Conservation (phyloP, 2,888 invertebrate species). For the Hecatera dysodea region DNA sequence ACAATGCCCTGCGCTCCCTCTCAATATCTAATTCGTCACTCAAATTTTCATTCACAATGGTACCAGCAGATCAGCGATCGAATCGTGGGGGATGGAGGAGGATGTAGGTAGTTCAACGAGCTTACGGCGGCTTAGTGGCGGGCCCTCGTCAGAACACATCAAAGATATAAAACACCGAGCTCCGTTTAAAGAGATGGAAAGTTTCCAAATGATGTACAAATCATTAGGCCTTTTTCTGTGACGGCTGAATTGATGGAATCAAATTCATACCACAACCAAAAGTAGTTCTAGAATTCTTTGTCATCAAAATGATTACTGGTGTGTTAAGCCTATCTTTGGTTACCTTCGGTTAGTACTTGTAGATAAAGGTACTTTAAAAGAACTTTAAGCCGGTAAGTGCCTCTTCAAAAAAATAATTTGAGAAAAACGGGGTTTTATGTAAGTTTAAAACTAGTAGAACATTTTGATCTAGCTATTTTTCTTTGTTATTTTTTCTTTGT, state of each 20-base stretch:
- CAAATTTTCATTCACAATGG: too few relatives aligned
- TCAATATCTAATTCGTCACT: too few relatives aligned
- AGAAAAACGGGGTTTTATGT: slow-evolving; percentile 12
- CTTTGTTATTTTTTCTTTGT: not conserved
- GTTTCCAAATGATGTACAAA: slow-evolving; percentile 47
- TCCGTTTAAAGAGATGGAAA: slow-evolving; percentile 19
- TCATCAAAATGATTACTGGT: slow-evolving; percentile 25
- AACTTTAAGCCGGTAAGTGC: slow-evolving; percentile 32
- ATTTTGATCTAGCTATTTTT: slow-evolving; percentile 8
- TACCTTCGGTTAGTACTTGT: slow-evolving; percentile 9
- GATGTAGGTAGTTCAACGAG: slow-evolving; percentile 59
- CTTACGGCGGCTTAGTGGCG: slow-evolving; percentile 63
- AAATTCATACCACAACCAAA: slow-evolving; percentile 23
- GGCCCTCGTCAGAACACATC: slow-evolving; percentile 63
- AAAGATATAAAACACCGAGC: slow-evolving; percentile 56
- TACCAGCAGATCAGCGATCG: slow-evolving; percentile 65
- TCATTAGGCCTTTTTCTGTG: slow-evolving; percentile 46
- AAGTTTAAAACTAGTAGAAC: slow-evolving; percentile 4
- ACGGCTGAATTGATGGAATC: slow-evolving; percentile 28
- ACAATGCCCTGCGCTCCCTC: too few relatives aligned
- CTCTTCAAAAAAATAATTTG: slow-evolving; percentile 24
- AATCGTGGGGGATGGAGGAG: slow-evolving; percentile 26
- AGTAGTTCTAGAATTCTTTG: slow-evolving; percentile 22
- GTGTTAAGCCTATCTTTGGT: not conserved
- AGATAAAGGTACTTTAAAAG: slow-evolving; percentile 31